Evolutionary conservation across 2,113 vertebrate species (phyloP).

Genomic region (Microcebus jonahi): DNA sequence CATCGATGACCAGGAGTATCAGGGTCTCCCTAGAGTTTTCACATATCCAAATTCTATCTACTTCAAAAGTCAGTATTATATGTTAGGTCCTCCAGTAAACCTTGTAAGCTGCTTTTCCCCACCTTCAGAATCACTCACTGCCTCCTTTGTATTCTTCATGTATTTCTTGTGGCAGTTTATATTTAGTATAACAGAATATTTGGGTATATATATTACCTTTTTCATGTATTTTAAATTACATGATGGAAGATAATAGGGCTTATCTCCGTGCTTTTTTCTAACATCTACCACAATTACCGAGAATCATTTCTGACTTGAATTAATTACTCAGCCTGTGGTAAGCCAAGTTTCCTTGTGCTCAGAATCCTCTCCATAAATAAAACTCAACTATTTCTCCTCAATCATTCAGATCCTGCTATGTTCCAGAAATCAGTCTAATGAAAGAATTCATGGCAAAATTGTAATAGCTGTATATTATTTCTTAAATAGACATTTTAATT

Average conservation of each 20-base stretch:
- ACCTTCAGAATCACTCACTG: background rate
- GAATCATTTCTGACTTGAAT: background rate
- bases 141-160: background rate
- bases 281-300: background rate
- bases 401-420: background rate
- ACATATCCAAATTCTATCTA: background rate
- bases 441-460: background rate
- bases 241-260: background rate
- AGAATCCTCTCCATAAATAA: background rate
- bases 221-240: background rate
- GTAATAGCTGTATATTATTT: background rate
- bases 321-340: background rate
- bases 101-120: background rate
- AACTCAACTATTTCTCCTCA: background rate
- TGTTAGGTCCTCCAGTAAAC: background rate
- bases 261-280: background rate
- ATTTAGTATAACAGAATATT: background rate
- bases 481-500: background rate
- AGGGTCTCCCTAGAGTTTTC: background rate
- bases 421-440: background rate
- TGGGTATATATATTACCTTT: background rate
- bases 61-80: background rate
- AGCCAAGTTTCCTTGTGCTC: background rate
- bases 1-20: background rate
- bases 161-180: background rate